Conservation (phyloP, 1,140 invertebrate genomes). For the Drosophila dunni region DNA sequence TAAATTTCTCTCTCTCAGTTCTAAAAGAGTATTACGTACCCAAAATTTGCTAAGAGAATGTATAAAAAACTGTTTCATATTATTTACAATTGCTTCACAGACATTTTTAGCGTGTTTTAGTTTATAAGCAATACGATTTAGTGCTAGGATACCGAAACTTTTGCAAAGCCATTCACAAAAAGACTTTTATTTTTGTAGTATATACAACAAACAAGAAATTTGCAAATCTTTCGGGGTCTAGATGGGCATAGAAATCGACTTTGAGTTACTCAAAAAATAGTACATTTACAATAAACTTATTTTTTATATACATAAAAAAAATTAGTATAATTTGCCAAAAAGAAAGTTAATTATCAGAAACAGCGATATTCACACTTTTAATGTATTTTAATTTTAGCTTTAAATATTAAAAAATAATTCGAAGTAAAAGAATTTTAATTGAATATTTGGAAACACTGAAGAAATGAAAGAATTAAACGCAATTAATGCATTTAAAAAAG, state of each 20-base stretch:
- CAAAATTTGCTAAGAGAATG: conserved; percentile 6
- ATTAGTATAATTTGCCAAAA: conserved; percentile 20
- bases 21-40: conserved; percentile 69
- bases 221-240: conserved; percentile 28
- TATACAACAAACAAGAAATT: conserved; percentile 20
- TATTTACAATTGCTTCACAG: conserved; percentile 23
- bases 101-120: conserved; percentile 73
- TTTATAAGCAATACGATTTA: conserved; percentile 56
- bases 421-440: conserved; percentile 28
- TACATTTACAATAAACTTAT: conserved; percentile 18
- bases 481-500: conserved; percentile 67
- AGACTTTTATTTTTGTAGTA: conserved; percentile 50
- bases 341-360: conserved; percentile 6
- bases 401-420: conserved; percentile 30
- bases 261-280: conserved; percentile 65
- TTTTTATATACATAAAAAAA: conserved; percentile 46
- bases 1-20: conserved; percentile 42
- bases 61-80: conserved; percentile 25
- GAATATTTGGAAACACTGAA: conserved; percentile 35
- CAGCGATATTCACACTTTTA: conserved; percentile 61
- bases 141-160: conserved; percentile 7
- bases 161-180: conserved; percentile 26
- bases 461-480: conserved; percentile 37
- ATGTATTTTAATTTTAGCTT: conserved; percentile 67
- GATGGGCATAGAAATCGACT: conserved; percentile 4